A percentile compares a stretch with the other conserved stretches of the same genome.
phyloP scores from a whole-genome alignment of 2,113 vertebrate genomes.

The Oncorhynchus gorbuscha region DNA sequence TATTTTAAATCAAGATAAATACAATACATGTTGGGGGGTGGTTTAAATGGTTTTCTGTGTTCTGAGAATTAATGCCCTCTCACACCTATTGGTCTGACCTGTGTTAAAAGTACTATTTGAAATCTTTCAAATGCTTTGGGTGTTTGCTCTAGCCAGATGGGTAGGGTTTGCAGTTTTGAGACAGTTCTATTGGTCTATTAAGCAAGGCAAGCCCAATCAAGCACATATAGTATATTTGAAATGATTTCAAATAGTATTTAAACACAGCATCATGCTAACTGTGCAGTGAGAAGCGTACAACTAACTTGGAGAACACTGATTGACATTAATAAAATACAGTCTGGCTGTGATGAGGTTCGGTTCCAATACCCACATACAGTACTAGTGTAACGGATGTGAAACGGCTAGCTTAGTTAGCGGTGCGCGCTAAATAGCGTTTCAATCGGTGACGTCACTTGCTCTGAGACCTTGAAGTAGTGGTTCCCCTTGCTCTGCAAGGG shows the following conservation, averaged over 20 bases:
- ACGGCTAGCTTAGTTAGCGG: too few species aligned
- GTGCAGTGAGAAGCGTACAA: constrained; percentile 59
- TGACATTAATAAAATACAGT: constrained; percentile 58
- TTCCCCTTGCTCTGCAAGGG: too few species aligned
- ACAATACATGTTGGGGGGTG: constrained; percentile 42
- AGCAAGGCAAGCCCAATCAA: constrained; percentile 14
- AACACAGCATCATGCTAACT: constrained; percentile 28
- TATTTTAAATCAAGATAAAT: constrained; percentile 19
- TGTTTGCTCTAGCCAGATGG: constrained; percentile 39
- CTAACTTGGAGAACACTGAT: constrained; percentile 32
- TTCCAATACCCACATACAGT: too few species aligned
- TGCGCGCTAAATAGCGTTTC: too few species aligned
- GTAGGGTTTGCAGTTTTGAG: constrained; percentile 8
- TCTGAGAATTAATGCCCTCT: too few species aligned
- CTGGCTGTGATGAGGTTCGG: not conserved
- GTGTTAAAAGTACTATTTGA: too few species aligned
- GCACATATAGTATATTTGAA: not conserved
- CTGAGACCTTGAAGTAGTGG: too few species aligned
- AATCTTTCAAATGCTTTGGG: constrained; percentile 20
- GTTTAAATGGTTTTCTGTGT: constrained; percentile 18
- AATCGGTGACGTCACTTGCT: too few species aligned
- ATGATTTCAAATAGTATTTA: too few species aligned
- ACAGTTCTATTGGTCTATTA: constrained; percentile 24
- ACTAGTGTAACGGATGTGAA: too few species aligned
- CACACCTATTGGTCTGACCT: too few species aligned